Conservation (phyloP, 2,888 invertebrate species). For the Orthosia incerta region DNA sequence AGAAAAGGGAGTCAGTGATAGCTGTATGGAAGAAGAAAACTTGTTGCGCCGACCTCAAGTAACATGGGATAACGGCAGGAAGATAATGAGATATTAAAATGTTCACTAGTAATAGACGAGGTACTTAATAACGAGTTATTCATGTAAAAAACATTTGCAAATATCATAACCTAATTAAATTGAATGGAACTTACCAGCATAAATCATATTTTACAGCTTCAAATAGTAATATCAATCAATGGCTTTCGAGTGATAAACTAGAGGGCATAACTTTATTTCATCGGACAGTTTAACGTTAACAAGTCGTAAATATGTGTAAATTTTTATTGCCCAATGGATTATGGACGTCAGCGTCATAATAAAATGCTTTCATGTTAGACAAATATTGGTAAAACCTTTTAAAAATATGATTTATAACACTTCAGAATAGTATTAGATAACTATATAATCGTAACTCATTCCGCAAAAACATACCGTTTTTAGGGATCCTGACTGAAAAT, state of each 20-base stretch:
- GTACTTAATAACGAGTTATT: not conserved
- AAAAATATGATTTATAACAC: too few relatives aligned
- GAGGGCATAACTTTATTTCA: slow-evolving; percentile 13
- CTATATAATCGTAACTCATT: too few relatives aligned
- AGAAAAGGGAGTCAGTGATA: too few relatives aligned
- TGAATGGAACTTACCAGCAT: not conserved
- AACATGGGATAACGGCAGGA: too few relatives aligned
- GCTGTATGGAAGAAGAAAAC: too few relatives aligned
- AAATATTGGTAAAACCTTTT: slow-evolving; percentile 8
- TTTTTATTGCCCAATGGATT: slow-evolving; percentile 15
- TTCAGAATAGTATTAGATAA: too few relatives aligned
- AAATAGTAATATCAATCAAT: slow-evolving; percentile 14
- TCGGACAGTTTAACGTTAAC: slow-evolving; percentile 28
- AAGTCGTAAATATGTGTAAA: slow-evolving; percentile 32
- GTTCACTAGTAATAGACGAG: too few relatives aligned
- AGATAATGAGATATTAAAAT: too few relatives aligned
- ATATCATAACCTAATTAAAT: not conserved
- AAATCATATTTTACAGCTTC: slow-evolving; percentile 8
- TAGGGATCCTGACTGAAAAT: too few relatives aligned
- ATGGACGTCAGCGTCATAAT: not conserved
- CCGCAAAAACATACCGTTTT: too few relatives aligned
- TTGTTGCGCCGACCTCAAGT: too few relatives aligned
- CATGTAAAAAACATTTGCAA: not conserved
- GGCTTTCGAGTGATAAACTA: slow-evolving; percentile 18
- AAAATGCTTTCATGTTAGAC: not conserved